Evolutionary conservation across 1,140 invertebrate genomes (phyloP), one percentile per base, ranked within the genome.

Genomic region (Polypedilum vanderplanki): DNA sequence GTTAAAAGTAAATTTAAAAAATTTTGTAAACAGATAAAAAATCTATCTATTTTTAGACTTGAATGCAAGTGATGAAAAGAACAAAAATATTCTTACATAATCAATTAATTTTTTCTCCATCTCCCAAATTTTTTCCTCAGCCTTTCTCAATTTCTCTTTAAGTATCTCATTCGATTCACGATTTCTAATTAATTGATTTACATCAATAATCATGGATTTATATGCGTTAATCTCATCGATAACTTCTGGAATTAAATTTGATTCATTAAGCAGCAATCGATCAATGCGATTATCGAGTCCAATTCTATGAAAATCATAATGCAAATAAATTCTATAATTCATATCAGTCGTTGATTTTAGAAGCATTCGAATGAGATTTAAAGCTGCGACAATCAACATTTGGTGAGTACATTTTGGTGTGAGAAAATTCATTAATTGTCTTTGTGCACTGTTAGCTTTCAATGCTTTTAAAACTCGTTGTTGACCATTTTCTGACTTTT

Each of bases 371-470:
- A 70, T 70, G 5, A 70, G 65, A 20, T 70, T 70, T 70, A 70
- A 22, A 20, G 65, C 10, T 7, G 65, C 65, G 8, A 20, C 9
- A 70, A 70, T 70, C 17, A 18, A 10, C 17, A n/a, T 7, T 7
- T 20, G 24, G 9, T 20, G 3, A 20, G 17, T 70, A 17, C 20
- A 20, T 70, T 18, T 70, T 70, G 17, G 4, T 70, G 65, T 70
- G 65, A 70, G 65, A 70, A 70, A 70, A 70, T 20, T 18, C 65
- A 70, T 70, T 70, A 70, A 22, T 70, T 70, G 17, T 70, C 20
- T 22, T 20, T 9, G 15, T 70, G 17, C 18, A 22, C 9, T 18
- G 20, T 20, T 18, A 20, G 17, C 9, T 70, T 22, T 70, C 4
- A 70, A 18, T 7, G 17, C 3, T 70, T 70, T 20, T 20, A 70